Evolutionary conservation across 2,113 vertebrate species (phyloP).

Genomic region (Lepidothrix coronata): DNA sequence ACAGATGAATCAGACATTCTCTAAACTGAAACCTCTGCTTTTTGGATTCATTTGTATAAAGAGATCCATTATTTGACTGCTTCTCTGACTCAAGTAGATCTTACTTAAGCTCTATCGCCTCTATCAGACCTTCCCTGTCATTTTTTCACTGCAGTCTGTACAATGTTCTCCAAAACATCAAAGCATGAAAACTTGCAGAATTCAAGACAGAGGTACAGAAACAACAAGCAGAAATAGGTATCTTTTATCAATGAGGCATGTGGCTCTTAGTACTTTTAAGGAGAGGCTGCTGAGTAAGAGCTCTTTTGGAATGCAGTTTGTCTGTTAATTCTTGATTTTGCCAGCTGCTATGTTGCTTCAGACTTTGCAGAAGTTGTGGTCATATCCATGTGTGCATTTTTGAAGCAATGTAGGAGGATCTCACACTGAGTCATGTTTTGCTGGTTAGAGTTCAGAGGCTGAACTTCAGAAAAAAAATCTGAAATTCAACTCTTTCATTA

Average conservation of each 20-base stretch:
- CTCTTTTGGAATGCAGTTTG: conserved; percentile 20
- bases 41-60: background rate
- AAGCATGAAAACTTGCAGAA: background rate
- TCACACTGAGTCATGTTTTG: background rate
- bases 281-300: conserved; percentile 26
- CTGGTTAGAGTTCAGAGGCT: background rate
- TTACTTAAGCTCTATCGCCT: background rate
- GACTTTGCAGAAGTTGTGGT: conserved; percentile 22
- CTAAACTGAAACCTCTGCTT: background rate
- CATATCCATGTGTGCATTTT: background rate
- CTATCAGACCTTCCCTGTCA: background rate
- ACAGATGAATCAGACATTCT: background rate
- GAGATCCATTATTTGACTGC: background rate
- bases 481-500: background rate
- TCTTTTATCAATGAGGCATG: conserved; percentile 21
- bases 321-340: conserved; percentile 19
- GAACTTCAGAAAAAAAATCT: background rate
- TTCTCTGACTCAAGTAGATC: background rate
- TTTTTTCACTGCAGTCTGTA: background rate
- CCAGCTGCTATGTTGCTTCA: conserved; percentile 14
- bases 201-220: background rate
- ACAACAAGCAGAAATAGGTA: background rate
- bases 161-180: background rate
- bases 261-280: background rate
- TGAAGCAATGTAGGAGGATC: background rate